Percentiles rank a stretch among this genome's conserved stretches.
Evolutionary conservation across 2,113 vertebrate genomes (phyloP).

Genomic region (Vombatus ursinus): DNA sequence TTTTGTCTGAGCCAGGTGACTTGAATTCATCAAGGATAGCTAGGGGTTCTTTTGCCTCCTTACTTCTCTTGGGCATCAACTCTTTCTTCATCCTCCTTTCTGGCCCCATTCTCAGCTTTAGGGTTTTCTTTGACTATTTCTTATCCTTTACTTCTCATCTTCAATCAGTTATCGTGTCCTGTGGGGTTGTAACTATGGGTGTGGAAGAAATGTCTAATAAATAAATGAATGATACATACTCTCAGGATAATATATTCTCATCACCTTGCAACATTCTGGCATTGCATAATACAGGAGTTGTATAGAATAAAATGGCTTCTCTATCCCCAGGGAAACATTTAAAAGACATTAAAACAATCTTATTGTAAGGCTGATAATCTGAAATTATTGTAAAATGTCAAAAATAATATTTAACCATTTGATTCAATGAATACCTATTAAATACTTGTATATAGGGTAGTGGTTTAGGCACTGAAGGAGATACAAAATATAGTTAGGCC

Average conservation of each 20-base stretch:
- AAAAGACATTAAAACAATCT: background rate
- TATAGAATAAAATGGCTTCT: background rate
- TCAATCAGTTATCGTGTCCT: background rate
- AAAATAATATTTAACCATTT: background rate
- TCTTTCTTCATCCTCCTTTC: background rate
- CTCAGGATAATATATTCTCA: background rate
- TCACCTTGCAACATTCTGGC: background rate
- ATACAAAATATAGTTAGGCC: background rate
- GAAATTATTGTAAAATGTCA: background rate
- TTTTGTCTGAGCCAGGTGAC: background rate
- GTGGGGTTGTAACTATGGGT: background rate
- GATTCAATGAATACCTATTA: background rate
- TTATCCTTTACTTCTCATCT: background rate
- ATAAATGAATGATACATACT: slow-evolving; percentile 6
- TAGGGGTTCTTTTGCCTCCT: background rate
- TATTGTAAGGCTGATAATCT: background rate
- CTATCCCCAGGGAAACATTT: background rate
- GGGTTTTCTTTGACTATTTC: background rate
- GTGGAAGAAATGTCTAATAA: background rate
- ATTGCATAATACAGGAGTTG: background rate
- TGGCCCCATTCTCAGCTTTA: background rate
- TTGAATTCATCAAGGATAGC: background rate
- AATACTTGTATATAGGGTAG: background rate
- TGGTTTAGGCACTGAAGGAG: background rate
- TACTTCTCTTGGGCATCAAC: background rate